Percentiles rank a stretch among this genome's conserved stretches.
These are phyloP conservation scores for Azorinus chamasolen DNA, from an alignment of 2,888 invertebrate species.

Conservation along the genomic window DNA sequence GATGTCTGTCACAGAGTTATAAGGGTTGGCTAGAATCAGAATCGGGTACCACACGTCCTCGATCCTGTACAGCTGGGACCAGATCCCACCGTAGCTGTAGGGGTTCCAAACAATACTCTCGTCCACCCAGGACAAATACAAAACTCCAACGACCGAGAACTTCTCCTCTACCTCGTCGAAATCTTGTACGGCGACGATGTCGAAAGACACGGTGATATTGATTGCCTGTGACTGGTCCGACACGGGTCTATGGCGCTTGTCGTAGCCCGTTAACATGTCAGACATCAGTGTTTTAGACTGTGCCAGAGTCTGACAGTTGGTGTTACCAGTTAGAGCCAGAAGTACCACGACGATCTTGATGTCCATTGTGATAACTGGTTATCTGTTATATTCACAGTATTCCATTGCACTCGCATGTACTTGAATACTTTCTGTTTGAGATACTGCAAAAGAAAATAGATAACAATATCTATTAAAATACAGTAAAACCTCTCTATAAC, in stretches of 20 bases:
- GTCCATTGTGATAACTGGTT: too few species aligned
- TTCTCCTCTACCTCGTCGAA: slow-evolving; percentile 56
- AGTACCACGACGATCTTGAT: too few species aligned
- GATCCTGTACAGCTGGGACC: slow-evolving; percentile 27
- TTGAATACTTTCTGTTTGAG: too few species aligned
- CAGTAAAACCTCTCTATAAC: too few species aligned
- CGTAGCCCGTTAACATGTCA: slow-evolving; percentile 25
- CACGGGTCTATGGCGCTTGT: slow-evolving; percentile 30
- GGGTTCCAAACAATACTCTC: slow-evolving; percentile 50
- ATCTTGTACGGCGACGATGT: slow-evolving; percentile 45
- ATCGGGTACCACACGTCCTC: slow-evolving; percentile 60
- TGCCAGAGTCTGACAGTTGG: too few species aligned
- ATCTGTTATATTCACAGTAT: too few species aligned
- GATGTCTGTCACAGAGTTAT: slow-evolving; percentile 44
- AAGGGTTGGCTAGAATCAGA: slow-evolving; percentile 53
- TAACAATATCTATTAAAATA: too few species aligned
- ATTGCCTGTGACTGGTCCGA: slow-evolving; percentile 21
- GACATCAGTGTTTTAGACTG: slow-evolving; percentile 3
- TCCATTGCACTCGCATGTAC: too few species aligned
- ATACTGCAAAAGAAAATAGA: too few species aligned
- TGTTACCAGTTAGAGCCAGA: too few species aligned
- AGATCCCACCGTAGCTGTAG: slow-evolving; percentile 21
- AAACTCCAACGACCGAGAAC: slow-evolving; percentile 37
- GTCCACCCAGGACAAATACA: slow-evolving; percentile 53
- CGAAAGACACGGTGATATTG: slow-evolving; percentile 26